Evolutionary conservation across 1,140 invertebrate species (phyloP).

Genomic region (Orussus abietinus): DNA sequence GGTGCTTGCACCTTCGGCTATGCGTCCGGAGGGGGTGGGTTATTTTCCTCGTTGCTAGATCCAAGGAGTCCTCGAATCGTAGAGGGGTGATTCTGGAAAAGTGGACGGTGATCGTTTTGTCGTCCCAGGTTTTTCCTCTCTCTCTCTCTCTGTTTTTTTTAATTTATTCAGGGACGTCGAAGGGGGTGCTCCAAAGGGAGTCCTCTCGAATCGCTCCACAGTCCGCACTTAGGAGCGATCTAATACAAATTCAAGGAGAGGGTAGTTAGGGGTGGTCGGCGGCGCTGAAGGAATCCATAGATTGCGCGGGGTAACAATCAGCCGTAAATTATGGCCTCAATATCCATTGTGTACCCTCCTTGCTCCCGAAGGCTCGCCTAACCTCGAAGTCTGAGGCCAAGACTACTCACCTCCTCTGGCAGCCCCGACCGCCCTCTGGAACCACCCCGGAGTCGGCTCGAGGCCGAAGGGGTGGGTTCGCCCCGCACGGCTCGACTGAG

Average conservation of each 20-base stretch:
- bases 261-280: slow-evolving; percentile 30
- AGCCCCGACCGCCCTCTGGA: neutral
- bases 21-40: too few species aligned
- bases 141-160: too few species aligned
- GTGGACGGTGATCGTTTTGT: too few species aligned
- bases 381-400: slow-evolving; percentile 51
- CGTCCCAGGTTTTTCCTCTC: too few species aligned
- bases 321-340: slow-evolving; percentile 56
- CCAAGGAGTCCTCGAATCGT: too few species aligned
- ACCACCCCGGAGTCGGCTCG: neutral
- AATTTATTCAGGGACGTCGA: too few species aligned
- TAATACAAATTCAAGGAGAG: slow-evolving; percentile 47
- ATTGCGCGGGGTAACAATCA: slow-evolving; percentile 54
- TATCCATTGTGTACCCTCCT: slow-evolving; percentile 54
- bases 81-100: too few species aligned
- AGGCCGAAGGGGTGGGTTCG: slow-evolving; percentile 11
- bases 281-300: slow-evolving; percentile 48
- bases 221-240: slow-evolving; percentile 27
- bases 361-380: slow-evolving; percentile 41
- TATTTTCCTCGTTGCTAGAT: too few species aligned
- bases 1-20: too few species aligned
- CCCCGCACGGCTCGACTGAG: slow-evolving; percentile 39
- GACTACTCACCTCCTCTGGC: slow-evolving; percentile 43
- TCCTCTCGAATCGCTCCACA: too few species aligned
- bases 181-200: too few species aligned